Percentiles rank a stretch among this genome's conserved stretches.
Evolutionary conservation across 2,888 invertebrate species (phyloP).

Genomic region (Choristoneura rosaceana): DNA sequence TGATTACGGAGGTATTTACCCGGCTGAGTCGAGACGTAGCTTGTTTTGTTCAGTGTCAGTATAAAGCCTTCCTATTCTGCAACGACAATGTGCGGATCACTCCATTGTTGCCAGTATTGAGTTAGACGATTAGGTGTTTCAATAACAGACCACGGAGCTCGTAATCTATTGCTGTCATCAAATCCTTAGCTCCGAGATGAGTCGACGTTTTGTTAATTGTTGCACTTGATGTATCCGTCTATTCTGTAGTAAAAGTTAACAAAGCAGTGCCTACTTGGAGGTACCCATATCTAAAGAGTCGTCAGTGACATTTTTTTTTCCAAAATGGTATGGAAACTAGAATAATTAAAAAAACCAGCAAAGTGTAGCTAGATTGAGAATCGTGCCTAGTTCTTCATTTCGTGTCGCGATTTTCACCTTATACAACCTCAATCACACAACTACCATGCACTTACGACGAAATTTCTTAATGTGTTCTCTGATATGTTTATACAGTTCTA

Average conservation of each 20-base stretch:
- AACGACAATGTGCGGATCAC: constrained; percentile 74
- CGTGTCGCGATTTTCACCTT: too few relatives aligned
- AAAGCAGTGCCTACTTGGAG: not conserved
- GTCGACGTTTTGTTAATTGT: constrained; percentile 15
- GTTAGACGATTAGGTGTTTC: constrained; percentile 75
- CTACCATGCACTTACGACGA: too few relatives aligned
- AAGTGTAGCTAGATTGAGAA: too few relatives aligned
- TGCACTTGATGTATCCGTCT: not conserved
- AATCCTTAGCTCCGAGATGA: constrained; percentile 46
- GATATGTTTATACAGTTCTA: too few relatives aligned
- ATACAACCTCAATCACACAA: too few relatives aligned
- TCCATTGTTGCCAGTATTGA: constrained; percentile 72
- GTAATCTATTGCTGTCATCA: constrained; percentile 61
- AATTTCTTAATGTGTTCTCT: too few relatives aligned
- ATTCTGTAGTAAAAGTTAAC: not conserved
- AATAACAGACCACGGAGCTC: constrained; percentile 59
- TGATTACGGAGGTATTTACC: constrained; percentile 75
- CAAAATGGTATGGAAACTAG: too few relatives aligned
- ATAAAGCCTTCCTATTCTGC: constrained; percentile 78
- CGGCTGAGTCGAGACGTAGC: constrained; percentile 63
- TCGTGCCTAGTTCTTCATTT: too few relatives aligned
- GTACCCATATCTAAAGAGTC: too few relatives aligned
- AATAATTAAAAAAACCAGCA: too few relatives aligned
- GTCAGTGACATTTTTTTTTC: too few relatives aligned
- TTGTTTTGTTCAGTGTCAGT: constrained; percentile 74